A percentile compares a stretch with the other conserved stretches of the same genome.
These are phyloP conservation scores for Macrochelys suwanniensis DNA, from an alignment of 2,797 vertebrate species.

Conservation along the genomic window DNA sequence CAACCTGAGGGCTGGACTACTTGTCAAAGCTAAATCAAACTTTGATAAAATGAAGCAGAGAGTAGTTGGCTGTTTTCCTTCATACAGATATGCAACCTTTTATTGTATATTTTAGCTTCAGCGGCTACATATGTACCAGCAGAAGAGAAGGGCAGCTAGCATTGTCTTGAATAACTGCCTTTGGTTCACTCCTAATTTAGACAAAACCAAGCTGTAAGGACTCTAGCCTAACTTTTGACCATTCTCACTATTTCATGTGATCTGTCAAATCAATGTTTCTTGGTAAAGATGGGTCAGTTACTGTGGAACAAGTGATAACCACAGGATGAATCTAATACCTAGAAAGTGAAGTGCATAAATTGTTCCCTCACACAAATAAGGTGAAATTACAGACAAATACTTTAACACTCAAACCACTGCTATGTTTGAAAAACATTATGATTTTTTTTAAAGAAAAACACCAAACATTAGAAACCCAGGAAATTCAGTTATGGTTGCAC, in stretches of 20 bases:
- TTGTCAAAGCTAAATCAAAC: neutral
- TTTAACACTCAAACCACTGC: too few species aligned
- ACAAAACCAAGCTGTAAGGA: neutral
- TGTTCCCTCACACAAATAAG: too few species aligned
- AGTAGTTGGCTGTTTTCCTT: neutral
- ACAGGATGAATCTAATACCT: neutral
- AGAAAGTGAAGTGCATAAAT: neutral
- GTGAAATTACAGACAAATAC: neutral
- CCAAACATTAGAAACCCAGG: neutral
- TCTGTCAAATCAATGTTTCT: neutral
- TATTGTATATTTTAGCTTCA: neutral
- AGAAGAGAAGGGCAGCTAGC: neutral
- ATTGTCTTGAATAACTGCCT: neutral
- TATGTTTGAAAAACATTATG: neutral
- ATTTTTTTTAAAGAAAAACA: neutral
- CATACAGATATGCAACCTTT: neutral
- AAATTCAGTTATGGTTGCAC: neutral
- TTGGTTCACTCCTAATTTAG: neutral
- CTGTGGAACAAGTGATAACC: neutral
- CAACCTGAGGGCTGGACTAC: neutral
- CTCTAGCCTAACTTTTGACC: rapidly evolving
- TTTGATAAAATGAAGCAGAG: neutral
- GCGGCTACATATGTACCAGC: neutral
- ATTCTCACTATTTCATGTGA: neutral
- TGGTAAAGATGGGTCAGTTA: neutral